Evolutionary conservation across 2,797 vertebrate species (phyloP), one percentile per base, ranked within the genome.

Genomic region (Clarias pachynema): DNA sequence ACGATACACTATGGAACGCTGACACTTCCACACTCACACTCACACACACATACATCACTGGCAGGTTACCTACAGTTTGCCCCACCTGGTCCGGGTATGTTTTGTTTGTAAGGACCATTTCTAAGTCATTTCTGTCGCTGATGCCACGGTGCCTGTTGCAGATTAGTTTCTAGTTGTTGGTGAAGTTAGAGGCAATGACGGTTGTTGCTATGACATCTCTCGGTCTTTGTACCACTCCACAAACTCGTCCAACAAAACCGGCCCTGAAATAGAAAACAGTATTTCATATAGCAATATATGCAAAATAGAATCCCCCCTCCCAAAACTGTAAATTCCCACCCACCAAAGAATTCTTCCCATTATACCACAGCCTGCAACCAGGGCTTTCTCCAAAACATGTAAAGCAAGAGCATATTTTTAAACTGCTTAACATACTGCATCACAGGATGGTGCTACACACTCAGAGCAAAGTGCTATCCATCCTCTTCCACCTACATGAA

Each of bases 181-280:
- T 84, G 89, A 85, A 82, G 87, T 87, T 75, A 69, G 69, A 88
- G 90, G 82, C 83, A 92, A 93, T 93, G 89, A 68, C 93, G 44
- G 92, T 93, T 94, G 92, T 90, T 93, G 93, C 96, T 99, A 99
- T 92, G 97, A 97, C 97, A 98, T 98, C 94, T 99, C 97, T 90
- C 97, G 96, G 93, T 98, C 98, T 95, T 99, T 99, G 96, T 99
- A 98, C 98, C 98, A 99, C 92, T 99, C 98, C 95, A 99, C 98
- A 95, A 99, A 99, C 91, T 99, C 98, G 90, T 99, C 98, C 97
- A 99, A 93, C 95, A 99, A 97, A 92, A 99, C 98, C 65, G 98
- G 98, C 98, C 98, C 98, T 99, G 93, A 74, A 86, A 91, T 90
- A 93, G 87, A 37, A 87, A 49, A 84, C 44, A 77, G 26, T 60